Conservation (phyloP, 2,888 invertebrate genomes). For the Phaedon cochleariae region DNA sequence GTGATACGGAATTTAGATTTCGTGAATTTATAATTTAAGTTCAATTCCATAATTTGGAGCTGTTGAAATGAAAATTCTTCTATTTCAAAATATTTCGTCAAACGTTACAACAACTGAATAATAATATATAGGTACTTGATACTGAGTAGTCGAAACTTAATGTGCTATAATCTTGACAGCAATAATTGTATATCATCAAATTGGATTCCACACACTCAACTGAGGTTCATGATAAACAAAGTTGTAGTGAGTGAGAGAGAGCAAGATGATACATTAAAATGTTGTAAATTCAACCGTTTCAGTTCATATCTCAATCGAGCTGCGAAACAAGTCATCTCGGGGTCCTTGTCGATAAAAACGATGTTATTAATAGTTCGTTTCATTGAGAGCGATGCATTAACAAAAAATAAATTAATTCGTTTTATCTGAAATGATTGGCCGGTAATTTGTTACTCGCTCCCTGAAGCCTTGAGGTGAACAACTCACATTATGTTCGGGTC, state of each 20-base stretch:
- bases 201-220: not conserved
- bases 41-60: too few species aligned
- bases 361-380: conserved; percentile 19
- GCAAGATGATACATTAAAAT: not conserved
- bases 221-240: not conserved
- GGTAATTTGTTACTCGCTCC: conserved; percentile 42
- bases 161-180: too few species aligned
- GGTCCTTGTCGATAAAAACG: conserved; percentile 7
- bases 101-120: too few species aligned
- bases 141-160: too few species aligned
- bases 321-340: not conserved
- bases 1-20: too few species aligned
- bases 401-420: conserved; percentile 42
- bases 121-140: too few species aligned
- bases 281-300: not conserved
- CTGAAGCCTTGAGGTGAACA: conserved; percentile 40
- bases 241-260: not conserved
- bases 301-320: not conserved
- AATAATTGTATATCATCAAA: too few species aligned
- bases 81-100: too few species aligned
- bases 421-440: conserved; percentile 38
- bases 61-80: too few species aligned
- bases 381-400: conserved; percentile 17
- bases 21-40: too few species aligned
- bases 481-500: conserved; percentile 41